Base-by-base conservation (phyloP, 2,113 vertebrate species). In the Rutilus rutilus region DNA sequence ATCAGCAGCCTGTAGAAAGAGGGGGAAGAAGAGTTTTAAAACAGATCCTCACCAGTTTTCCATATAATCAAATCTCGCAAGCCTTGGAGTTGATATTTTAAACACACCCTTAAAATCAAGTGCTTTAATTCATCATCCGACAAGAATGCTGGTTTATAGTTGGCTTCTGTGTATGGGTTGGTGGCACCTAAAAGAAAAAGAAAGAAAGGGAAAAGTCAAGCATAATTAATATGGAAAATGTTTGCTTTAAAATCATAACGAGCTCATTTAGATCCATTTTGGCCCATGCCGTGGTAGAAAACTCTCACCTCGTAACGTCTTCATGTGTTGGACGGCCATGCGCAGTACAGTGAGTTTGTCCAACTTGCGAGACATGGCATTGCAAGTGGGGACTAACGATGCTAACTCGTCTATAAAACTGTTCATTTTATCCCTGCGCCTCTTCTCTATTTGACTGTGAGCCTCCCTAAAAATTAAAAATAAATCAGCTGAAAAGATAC, bases 271-370 rank as follows among this genome's bases (percentile, higher is more conserved):
- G 7, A 42, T 42, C 33, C 67, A 23, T 11, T 71, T 21, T 71
- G 64, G 67, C 19, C 19, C 10, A 36, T 12, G 23, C 59, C 11
- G 7, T n/a, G 60, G 42, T 25, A 71, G 74, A 33, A 42, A 57
- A n/a, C 11, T 12, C 95, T 96, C 64, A 99, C 98, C 98, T 96
- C 98, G 92, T 89, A 99, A 91, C 0, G 98, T 99, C 93, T 99
- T 99, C 97, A 99, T 99, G 89, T 99, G 98, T 90, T 99, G 98
- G 30, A 99, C 98, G 0, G 98, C 98, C 98, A 99, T 99, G 84
- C 98, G 95, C 47, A 99, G 93, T 15, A 99, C 98, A 0, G 98
- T 99, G 17, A 99, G 96, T 88, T 99, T 99, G 91, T 99, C 98
- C 83, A 99, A 92, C 86, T 99, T 99, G 84, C 98, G 95, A 62